Percentiles rank a stretch among this genome's conserved stretches.
These are phyloP conservation scores for Brotogeris chrysoptera DNA, from an alignment of 2,797 vertebrate species.

Conservation along the genomic window DNA sequence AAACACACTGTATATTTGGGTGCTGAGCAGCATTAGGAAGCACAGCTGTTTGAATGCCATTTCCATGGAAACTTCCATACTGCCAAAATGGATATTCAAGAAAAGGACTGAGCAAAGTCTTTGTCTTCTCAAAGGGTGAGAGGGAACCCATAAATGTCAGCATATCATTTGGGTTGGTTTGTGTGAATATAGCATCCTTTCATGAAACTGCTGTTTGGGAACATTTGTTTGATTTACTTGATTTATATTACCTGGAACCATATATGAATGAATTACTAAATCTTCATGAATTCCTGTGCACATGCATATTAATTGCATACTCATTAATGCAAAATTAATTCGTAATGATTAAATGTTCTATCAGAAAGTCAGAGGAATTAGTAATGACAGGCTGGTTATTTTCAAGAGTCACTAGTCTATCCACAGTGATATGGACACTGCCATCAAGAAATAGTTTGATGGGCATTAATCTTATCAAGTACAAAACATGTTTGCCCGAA, in stretches of 20 bases:
- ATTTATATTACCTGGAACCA: slow-evolving; percentile 16
- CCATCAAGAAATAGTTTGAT: neutral
- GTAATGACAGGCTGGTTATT: slow-evolving; percentile 62
- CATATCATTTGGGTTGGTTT: neutral
- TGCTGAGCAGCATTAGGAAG: neutral
- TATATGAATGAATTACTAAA: slow-evolving; percentile 43
- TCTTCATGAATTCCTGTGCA: slow-evolving; percentile 61
- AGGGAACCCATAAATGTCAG: neutral
- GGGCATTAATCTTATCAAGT: slow-evolving; percentile 30
- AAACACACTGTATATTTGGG: neutral
- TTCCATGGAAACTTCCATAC: slow-evolving; percentile 27
- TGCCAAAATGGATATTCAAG: neutral
- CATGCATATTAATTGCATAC: slow-evolving; percentile 58
- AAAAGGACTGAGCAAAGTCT: neutral
- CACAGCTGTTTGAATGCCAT: neutral
- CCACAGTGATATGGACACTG: neutral
- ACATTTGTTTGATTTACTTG: slow-evolving; percentile 28
- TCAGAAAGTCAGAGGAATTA: slow-evolving; percentile 63
- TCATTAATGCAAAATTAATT: slow-evolving; percentile 63
- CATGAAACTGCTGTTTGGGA: slow-evolving; percentile 9
- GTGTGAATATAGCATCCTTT: neutral
- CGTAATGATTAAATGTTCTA: slow-evolving; percentile 55
- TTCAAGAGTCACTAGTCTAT: slow-evolving; percentile 40
- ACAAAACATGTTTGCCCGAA: slow-evolving; percentile 1
- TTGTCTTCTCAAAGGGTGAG: neutral